phyloP scores from a whole-genome alignment of 2,113 vertebrate genomes.

The Pseudorectes ferrugineus region DNA sequence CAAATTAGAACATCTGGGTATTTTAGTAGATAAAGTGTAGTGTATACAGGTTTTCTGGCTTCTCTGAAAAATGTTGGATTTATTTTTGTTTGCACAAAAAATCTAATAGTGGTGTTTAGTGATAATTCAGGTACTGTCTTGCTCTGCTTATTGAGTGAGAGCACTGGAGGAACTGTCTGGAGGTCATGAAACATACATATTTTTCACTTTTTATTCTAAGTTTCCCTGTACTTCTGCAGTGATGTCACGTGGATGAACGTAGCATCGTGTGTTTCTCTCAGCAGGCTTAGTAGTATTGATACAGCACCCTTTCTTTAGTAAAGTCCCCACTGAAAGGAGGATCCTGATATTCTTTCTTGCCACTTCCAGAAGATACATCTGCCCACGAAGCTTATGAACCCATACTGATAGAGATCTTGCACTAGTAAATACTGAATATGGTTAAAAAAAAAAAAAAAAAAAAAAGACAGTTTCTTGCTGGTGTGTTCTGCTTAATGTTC shows the following conservation, averaged over 20 bases:
- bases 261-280: not conserved
- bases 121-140: not conserved
- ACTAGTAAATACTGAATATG: not conserved
- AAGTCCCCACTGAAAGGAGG: not conserved
- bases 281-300: not conserved
- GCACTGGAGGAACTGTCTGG: not conserved
- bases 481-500: not conserved
- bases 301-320: not conserved
- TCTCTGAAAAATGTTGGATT: not conserved
- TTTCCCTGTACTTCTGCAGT: not conserved
- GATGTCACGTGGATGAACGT: not conserved
- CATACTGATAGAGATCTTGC: not conserved
- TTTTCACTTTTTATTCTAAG: not conserved
- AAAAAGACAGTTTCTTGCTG: not conserved
- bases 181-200: not conserved
- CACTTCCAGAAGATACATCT: not conserved
- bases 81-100: not conserved
- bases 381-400: not conserved
- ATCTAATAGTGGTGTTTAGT: not conserved
- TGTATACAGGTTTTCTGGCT: not conserved
- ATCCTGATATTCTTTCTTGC: not conserved
- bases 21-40: not conserved
- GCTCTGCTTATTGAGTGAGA: not conserved
- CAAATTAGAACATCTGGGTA: not conserved
- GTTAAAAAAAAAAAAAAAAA: not conserved